Base-by-base conservation (phyloP, 2,888 invertebrate genomes). In the Dysmachus trigonus region DNA sequence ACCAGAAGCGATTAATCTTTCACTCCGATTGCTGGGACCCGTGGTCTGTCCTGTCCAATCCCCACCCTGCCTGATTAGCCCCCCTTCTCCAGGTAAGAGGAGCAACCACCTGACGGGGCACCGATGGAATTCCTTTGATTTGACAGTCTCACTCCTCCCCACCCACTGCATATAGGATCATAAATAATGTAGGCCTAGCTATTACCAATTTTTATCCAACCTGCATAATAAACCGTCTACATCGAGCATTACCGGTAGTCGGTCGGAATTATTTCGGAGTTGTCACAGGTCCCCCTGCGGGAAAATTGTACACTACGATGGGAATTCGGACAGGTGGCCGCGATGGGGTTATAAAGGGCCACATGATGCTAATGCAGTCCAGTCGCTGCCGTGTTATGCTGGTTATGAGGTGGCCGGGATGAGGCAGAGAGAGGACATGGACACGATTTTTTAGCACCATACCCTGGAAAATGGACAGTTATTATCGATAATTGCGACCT, bases 131-230 rank as follows among this genome's bases (percentile, higher is more conserved):
- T 47, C 31, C 47, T 79, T 47, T 79, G 27, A 62, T 62, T 22
- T 2, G 10, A 62, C 27, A 62, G 27, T 62, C 10, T 3, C 6
- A 18, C 3, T n/a, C 74, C 18, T 76, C 22, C 33, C 38, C 33
- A 7, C 27, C 38, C 10, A n/a, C n/a, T 76, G 76, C 41, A 38
- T 31, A 31, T 15, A 2, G 1, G 15, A 15, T 33, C 62, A 53
- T 82, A 53, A 82, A 82, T 82, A 82, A 31, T 82, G 18, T 18
- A 82, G 3, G 2, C 27, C 35, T 35, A 72, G 85, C 79, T 82
- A 87, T 87, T 87, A 87, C 86, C 83, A 72, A 86, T 85, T 86
- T 86, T 87, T 87, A 87, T 87, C 83, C 87, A 87, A 86, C 87
- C 82, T 83, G 85, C 85, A 87, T 87, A 87, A 87, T 85, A 86